A percentile compares a stretch with the other conserved stretches of the same genome.
phyloP scores from a whole-genome alignment of 2,113 vertebrate species.

The Cygnus buccinator region DNA sequence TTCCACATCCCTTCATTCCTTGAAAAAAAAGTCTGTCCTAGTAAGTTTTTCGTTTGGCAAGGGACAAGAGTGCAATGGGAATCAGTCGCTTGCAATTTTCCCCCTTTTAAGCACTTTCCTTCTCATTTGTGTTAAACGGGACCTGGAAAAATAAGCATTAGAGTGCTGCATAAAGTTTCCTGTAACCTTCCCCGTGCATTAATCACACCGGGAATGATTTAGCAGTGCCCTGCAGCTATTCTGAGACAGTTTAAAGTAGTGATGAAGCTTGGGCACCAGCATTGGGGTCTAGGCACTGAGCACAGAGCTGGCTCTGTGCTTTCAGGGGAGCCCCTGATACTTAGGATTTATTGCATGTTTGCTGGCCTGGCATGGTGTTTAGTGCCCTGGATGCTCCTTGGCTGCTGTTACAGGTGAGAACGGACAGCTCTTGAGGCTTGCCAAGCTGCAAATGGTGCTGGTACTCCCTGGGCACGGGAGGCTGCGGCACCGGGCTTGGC shows the following conservation, averaged over 20 bases:
- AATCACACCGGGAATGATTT: neutral
- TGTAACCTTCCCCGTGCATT: neutral
- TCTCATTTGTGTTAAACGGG: slow-evolving; percentile 1
- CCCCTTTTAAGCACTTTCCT: slow-evolving; percentile 21
- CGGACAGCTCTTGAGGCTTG: neutral
- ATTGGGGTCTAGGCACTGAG: neutral
- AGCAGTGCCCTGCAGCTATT: neutral
- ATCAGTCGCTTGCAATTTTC: slow-evolving; percentile 16
- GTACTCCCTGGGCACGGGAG: neutral
- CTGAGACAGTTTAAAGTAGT: neutral
- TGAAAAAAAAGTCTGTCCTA: slow-evolving; percentile 29
- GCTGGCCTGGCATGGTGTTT: neutral
- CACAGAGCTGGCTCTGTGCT: slow-evolving; percentile 27
- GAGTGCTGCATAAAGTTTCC: slow-evolving; percentile 4
- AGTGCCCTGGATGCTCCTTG: neutral
- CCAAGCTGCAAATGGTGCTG: neutral
- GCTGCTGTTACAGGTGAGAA: neutral
- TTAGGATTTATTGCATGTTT: neutral
- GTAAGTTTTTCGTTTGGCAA: slow-evolving; percentile 22
- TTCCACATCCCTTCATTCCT: slow-evolving; percentile 23
- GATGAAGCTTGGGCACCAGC: neutral
- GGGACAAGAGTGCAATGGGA: slow-evolving; percentile 19
- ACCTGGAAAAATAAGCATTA: slow-evolving; percentile 13
- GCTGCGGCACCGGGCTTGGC: neutral
- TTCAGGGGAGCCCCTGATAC: neutral